Evolutionary conservation across 1,140 invertebrate genomes (phyloP), one percentile per base, ranked within the genome.

Genomic region (Magallana ariakensis): DNA sequence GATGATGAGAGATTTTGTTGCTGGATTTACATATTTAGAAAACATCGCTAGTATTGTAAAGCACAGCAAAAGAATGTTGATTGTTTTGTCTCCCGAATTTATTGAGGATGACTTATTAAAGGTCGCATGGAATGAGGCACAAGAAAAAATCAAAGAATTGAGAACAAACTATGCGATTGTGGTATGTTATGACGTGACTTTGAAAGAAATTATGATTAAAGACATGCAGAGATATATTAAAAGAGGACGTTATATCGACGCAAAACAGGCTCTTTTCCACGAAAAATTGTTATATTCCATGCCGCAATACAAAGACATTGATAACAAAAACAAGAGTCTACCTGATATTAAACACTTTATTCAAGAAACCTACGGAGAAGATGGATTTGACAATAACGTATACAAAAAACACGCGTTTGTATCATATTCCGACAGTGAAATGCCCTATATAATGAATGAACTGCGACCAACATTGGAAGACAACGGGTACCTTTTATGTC

Each of bases 11-110:
- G 92, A 92, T 84, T 90, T 91, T 84, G 83, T 90, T 5, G 80
- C 89, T 13, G 92, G 92, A 11, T 89, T 90, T 80, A 87, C 89
- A 9, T 89, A 89, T 55, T 86, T 88, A 15, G 92, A 92, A 85
- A 92, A 92, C 83, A 90, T 92, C 16, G 80, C 85, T 0, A 86
- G 89, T 46, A 88, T 88, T 58, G 89, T 91, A 1, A 84, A 83
- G 54, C 85, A 85, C 19, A 92, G 92, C 84, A 90, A 90, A 84
- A 46, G 91, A 16, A 90, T 91, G 87, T 86, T 92, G 22, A 55
- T 91, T 53, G 80, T 90, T 13, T 83, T 92, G 6, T 90, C 90
- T 22, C 46, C 89, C n/a, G 89, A 90, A 19, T 89, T 90, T 66
- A 57, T 84, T 1, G 22, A 80, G 0, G 87, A 89, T 7, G 83